These are phyloP conservation scores for Pteronura brasiliensis DNA, from an alignment of 2,113 vertebrate genomes.

Conservation along the genomic window DNA sequence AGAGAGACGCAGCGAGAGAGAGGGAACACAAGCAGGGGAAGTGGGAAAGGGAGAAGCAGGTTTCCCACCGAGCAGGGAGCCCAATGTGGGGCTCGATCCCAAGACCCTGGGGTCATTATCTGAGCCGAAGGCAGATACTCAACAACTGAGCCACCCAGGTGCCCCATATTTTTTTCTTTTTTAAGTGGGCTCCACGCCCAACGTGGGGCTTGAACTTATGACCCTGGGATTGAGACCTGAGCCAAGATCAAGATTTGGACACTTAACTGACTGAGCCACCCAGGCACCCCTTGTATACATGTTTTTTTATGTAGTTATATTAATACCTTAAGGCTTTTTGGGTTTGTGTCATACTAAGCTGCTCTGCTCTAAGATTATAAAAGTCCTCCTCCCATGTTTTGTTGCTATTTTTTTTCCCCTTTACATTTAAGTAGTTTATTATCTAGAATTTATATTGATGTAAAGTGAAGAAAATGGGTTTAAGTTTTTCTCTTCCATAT, in stretches of 20 bases:
- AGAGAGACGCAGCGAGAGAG: no score
- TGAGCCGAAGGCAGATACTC: no score
- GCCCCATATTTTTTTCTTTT: neutral
- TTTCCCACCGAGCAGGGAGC: no score
- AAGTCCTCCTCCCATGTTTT: neutral
- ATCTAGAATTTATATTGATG: neutral
- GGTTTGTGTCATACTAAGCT: neutral
- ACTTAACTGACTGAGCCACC: neutral
- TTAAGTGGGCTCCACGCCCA: neutral
- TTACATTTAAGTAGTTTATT: neutral
- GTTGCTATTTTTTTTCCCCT: neutral
- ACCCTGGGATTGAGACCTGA: neutral
- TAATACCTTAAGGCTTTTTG: neutral
- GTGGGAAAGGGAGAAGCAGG: no score
- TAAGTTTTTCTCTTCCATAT: neutral
- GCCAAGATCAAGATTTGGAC: neutral
- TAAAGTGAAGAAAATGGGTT: neutral
- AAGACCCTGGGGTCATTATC: no score
- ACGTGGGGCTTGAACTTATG: neutral
- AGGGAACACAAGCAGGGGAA: no score
- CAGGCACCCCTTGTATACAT: neutral
- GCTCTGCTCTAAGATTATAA: neutral
- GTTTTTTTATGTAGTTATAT: neutral
- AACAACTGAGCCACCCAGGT: no score
- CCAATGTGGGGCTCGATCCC: no score